Evolutionary conservation across 2,113 vertebrate species (phyloP).

Genomic region (Antennarius striatus): DNA sequence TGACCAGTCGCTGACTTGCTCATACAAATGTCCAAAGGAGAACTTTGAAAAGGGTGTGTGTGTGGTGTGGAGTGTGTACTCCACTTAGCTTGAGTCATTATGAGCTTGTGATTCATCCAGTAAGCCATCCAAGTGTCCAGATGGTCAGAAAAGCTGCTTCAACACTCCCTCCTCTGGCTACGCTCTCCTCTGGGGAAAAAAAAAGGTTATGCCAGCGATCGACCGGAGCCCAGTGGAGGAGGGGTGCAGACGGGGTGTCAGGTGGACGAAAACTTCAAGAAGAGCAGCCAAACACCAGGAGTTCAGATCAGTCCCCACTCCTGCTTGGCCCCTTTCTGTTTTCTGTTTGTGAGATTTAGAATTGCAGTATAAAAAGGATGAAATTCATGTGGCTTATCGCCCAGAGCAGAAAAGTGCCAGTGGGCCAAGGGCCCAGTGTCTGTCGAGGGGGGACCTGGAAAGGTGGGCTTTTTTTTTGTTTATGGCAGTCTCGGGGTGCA

Average conservation of each 20-base stretch:
- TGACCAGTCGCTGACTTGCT: slow-evolving; percentile 59
- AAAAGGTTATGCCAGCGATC: slow-evolving; percentile 63
- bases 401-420: slow-evolving; percentile 19
- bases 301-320: slow-evolving; percentile 36
- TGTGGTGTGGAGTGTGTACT: slow-evolving; percentile 17
- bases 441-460: not conserved
- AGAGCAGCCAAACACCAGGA: slow-evolving; percentile 36
- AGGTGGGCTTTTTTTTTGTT: not conserved
- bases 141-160: slow-evolving; percentile 80
- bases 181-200: slow-evolving; percentile 46
- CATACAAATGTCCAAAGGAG: slow-evolving; percentile 73
- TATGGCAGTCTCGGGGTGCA: slow-evolving; percentile 5
- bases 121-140: slow-evolving; percentile 79
- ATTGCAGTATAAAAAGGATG: slow-evolving; percentile 25
- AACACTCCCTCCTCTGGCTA: slow-evolving; percentile 53
- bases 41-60: slow-evolving; percentile 59
- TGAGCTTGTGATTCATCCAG: slow-evolving; percentile 76
- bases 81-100: slow-evolving; percentile 76
- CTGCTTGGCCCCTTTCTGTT: slow-evolving; percentile 23
- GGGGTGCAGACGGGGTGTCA: slow-evolving; percentile 60
- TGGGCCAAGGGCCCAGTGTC: slow-evolving; percentile 38
- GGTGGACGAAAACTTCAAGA: slow-evolving; percentile 46
- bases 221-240: slow-evolving; percentile 54
- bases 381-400: not conserved
- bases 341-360: slow-evolving; percentile 36